These are phyloP conservation scores for Drosophila mayaguana DNA, from an alignment of 2,888 invertebrate genomes.

Conservation along the genomic window DNA sequence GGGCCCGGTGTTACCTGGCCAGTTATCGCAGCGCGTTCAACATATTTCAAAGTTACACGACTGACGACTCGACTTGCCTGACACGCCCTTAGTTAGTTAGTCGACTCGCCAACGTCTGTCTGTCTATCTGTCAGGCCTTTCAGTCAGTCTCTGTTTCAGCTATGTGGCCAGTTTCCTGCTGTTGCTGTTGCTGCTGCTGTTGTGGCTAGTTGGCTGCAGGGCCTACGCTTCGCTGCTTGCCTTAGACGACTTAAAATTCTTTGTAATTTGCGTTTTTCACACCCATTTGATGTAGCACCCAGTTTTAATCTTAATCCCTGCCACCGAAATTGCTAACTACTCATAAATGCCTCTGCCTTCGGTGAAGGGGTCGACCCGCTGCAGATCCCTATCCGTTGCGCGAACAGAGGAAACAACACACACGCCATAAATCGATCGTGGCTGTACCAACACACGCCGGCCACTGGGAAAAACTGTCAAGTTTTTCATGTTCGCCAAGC, in stretches of 20 bases:
- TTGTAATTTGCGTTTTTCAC: conserved; percentile 81
- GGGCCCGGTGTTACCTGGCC: conserved; percentile 70
- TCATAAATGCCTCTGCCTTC: conserved; percentile 45
- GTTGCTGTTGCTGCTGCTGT: conserved; percentile 25
- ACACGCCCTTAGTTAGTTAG: conserved; percentile 80
- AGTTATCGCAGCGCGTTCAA: conserved; percentile 75
- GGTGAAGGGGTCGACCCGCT: conserved; percentile 35
- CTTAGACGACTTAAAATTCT: conserved; percentile 58
- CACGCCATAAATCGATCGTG: conserved; percentile 74
- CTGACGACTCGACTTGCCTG: conserved; percentile 71
- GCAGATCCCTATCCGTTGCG: conserved; percentile 22
- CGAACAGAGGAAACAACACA: conserved; percentile 26
- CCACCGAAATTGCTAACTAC: conserved; percentile 79
- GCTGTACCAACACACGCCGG: conserved; percentile 30
- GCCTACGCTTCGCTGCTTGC: conserved; percentile 32
- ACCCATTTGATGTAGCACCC: conserved; percentile 76
- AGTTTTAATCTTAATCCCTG: conserved; percentile 79
- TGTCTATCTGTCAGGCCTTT: conserved; percentile 40
- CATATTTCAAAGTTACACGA: conserved; percentile 81
- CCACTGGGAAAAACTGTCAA: conserved; percentile 74
- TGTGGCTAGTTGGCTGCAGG: conserved; percentile 31
- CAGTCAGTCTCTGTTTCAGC: conserved; percentile 59
- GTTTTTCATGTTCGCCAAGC: conserved; percentile 65
- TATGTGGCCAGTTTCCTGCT: conserved; percentile 75
- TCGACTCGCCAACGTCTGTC: conserved; percentile 36